phyloP scores from a whole-genome alignment of 2,113 vertebrate species.

The Probosciger aterrimus region DNA sequence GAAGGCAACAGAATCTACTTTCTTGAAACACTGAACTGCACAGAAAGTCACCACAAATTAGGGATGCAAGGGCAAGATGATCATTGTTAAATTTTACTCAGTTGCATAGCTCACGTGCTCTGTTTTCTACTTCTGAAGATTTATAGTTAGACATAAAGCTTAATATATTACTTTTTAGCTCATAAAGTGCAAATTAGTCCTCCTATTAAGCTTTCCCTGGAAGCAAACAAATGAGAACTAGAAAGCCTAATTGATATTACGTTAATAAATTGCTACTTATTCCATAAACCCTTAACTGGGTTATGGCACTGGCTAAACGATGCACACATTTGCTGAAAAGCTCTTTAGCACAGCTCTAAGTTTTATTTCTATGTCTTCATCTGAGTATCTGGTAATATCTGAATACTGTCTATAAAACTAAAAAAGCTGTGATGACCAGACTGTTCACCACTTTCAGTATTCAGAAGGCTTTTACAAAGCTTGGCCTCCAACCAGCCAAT shows the following conservation, averaged over 20 bases:
- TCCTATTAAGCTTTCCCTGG: background rate
- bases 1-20: background rate
- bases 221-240: background rate
- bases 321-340: background rate
- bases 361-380: background rate
- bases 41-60: background rate
- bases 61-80: accelerated
- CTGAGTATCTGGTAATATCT: background rate
- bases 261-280: slow-evolving; percentile 24
- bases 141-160: slow-evolving; percentile 32
- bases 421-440: background rate
- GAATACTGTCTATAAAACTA: background rate
- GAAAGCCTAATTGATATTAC: background rate
- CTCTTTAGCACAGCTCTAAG: background rate
- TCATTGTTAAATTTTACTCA: background rate
- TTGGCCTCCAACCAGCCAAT: background rate
- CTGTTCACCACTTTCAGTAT: background rate
- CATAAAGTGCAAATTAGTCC: slow-evolving; percentile 8
- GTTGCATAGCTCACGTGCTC: background rate
- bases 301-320: background rate
- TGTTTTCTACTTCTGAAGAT: background rate
- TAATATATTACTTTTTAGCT: slow-evolving; percentile 47
- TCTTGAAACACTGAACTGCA: background rate
- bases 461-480: background rate
- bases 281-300: background rate